phyloP scores from a whole-genome alignment of 2,113 vertebrate genomes.

The Anoura caudifer region DNA sequence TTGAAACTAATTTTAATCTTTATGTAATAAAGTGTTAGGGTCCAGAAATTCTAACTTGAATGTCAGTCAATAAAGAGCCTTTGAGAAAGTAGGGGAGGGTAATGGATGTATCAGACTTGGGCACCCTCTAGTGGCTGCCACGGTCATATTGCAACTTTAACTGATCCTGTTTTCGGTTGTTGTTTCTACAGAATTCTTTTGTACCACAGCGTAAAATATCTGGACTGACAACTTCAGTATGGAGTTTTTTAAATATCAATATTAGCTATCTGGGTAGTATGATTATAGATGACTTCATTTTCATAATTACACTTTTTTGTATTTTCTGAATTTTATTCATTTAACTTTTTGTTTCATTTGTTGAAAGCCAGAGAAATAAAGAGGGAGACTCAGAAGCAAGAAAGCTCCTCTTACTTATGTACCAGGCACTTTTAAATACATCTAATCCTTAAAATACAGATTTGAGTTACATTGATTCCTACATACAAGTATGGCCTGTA shows the following conservation, averaged over 20 bases:
- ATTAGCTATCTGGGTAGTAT: not conserved
- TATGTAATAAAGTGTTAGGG: not conserved
- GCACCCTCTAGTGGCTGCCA: constrained; percentile 61
- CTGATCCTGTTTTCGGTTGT: not conserved
- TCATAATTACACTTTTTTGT: not conserved
- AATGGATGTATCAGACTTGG: constrained; percentile 45
- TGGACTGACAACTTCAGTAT: not conserved
- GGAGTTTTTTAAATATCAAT: not conserved
- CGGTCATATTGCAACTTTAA: not conserved
- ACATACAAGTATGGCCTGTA: not conserved
- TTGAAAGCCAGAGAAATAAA: not conserved
- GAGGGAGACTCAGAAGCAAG: not conserved
- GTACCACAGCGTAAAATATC: not conserved
- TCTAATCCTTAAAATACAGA: constrained; percentile 7
- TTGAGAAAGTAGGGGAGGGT: not conserved
- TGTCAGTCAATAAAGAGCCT: not conserved
- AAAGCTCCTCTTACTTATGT: not conserved
- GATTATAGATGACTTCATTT: not conserved
- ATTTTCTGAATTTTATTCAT: constrained; percentile 15
- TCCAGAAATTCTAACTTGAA: constrained; percentile 9
- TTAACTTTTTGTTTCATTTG: not conserved
- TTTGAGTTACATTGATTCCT: not conserved
- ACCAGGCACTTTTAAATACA: not conserved
- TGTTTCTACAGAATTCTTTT: not conserved
- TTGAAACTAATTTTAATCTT: constrained; percentile 27